phyloP scores from a whole-genome alignment of 2,113 vertebrate genomes.

The Pelusios castaneus region DNA sequence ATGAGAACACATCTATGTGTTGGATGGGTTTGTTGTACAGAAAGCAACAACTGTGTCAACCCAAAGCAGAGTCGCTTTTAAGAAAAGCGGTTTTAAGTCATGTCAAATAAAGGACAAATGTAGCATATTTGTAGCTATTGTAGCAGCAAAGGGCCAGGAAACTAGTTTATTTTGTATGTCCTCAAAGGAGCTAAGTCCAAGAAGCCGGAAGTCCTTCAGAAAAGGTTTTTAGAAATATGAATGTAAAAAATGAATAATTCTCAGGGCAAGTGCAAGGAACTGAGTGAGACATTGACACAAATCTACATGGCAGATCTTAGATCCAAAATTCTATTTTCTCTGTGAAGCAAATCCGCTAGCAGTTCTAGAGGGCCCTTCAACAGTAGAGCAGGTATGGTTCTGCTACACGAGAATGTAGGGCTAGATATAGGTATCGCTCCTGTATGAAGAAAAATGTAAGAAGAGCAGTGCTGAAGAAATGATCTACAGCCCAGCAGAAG shows the following conservation, averaged over 20 bases:
- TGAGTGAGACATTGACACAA: conserved; percentile 29
- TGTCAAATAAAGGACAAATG: conserved; percentile 18
- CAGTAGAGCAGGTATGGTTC: not conserved
- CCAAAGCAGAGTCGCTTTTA: conserved; percentile 54
- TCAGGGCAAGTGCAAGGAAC: not conserved
- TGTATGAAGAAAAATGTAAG: not conserved
- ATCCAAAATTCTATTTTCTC: not conserved
- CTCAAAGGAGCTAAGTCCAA: not conserved
- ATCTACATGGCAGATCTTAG: conserved; percentile 10
- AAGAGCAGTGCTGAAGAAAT: not conserved
- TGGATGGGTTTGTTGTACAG: conserved; percentile 53
- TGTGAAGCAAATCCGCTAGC: not conserved
- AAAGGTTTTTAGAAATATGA: not conserved
- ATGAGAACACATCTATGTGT: conserved; percentile 67
- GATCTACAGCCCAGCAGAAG: not conserved
- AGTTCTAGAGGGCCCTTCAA: not conserved
- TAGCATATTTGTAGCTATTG: not conserved
- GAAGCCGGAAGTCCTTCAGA: conserved; percentile 31
- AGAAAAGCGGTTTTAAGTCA: conserved; percentile 42
- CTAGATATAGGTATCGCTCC: not conserved
- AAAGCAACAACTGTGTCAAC: conserved; percentile 62
- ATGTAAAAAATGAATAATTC: conserved; percentile 1
- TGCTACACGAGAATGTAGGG: not conserved
- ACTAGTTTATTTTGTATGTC: not conserved
- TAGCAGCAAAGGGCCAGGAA: conserved; percentile 17